These are phyloP conservation scores for Echeneis naucrates DNA, from an alignment of 2,797 vertebrate genomes.

Conservation along the genomic window DNA sequence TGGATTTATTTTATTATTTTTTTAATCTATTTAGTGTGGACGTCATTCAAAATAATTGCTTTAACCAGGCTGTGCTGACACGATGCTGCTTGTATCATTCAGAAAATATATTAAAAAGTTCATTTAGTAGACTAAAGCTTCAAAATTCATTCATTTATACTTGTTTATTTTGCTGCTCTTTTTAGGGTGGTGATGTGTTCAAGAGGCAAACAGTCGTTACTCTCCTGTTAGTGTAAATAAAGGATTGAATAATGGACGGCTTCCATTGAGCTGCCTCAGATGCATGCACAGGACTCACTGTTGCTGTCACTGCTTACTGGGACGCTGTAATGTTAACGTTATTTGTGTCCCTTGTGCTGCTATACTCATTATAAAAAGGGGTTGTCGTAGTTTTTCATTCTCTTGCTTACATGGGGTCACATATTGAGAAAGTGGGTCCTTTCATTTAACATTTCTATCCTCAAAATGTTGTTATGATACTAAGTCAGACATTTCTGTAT, in stretches of 20 bases:
- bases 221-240: background rate
- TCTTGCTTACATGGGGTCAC: background rate
- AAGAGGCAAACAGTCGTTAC: too few species aligned
- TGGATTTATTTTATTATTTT: conserved; percentile 1
- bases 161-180: background rate
- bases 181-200: too few species aligned
- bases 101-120: background rate
- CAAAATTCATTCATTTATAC: background rate
- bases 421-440: too few species aligned
- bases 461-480: too few species aligned
- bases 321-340: too few species aligned
- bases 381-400: background rate
- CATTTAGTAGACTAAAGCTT: background rate
- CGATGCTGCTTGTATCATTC: background rate
- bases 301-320: background rate
- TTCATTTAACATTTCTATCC: too few species aligned
- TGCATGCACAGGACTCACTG: too few species aligned
- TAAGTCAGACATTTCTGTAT: too few species aligned
- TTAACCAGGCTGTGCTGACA: background rate
- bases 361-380: too few species aligned
- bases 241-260: background rate
- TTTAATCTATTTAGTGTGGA: background rate
- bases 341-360: background rate
- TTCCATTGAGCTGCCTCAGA: background rate
- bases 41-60: conserved; percentile 19